phyloP scores from a whole-genome alignment of 2,797 vertebrate species.

The Parauchenoglanis punctatus region DNA sequence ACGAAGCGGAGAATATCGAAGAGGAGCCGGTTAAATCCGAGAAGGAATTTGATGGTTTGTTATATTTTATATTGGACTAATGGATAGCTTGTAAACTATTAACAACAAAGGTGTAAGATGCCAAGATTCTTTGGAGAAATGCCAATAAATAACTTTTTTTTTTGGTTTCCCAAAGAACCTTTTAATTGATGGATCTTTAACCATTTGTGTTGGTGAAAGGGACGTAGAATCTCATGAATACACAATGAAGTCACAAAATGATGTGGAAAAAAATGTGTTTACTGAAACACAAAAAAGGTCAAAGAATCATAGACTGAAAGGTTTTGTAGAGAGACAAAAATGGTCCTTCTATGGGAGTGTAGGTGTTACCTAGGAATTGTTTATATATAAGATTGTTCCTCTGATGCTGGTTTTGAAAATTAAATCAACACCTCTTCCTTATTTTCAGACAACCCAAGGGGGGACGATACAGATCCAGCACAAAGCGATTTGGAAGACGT shows the following conservation, averaged over 20 bases:
- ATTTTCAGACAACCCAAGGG: conserved; percentile 73
- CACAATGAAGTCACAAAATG: not conserved
- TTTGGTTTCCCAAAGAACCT: not conserved
- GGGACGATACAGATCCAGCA: conserved; percentile 80
- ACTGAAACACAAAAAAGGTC: not conserved
- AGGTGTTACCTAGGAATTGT: not conserved
- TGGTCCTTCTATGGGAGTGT: not conserved
- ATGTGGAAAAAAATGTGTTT: not conserved
- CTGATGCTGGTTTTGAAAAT: not conserved
- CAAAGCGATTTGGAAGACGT: conserved; percentile 93
- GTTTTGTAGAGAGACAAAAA: not conserved
- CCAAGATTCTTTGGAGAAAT: not conserved
- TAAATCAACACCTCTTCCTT: not conserved
- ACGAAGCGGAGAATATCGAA: conserved; percentile 86
- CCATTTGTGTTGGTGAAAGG: not conserved
- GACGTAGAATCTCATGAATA: not conserved
- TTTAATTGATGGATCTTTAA: not conserved
- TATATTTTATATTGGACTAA: conserved; percentile 51
- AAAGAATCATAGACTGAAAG: not conserved
- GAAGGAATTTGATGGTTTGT: conserved; percentile 82
- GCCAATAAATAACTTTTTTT: not conserved
- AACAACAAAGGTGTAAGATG: not conserved
- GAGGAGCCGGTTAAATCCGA: conserved; percentile 84
- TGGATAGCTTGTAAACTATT: not conserved
- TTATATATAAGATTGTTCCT: not conserved